A percentile compares a stretch with the other conserved stretches of the same genome.
phyloP scores from a whole-genome alignment of 2,888 invertebrate genomes.

The Baccha elongata region DNA sequence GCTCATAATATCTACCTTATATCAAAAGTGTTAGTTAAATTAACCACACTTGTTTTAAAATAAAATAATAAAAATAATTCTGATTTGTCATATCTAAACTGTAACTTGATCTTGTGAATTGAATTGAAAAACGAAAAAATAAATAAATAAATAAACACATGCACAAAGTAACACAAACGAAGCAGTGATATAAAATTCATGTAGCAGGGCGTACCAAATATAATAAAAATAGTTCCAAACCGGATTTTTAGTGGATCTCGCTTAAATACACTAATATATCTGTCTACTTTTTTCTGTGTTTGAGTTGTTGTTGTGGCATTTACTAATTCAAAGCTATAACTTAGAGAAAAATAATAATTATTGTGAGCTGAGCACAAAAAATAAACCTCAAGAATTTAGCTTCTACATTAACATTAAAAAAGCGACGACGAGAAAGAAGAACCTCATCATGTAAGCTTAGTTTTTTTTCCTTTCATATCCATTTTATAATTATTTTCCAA shows the following conservation, averaged over 20 bases:
- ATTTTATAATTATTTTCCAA: too few species aligned
- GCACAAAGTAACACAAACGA: background rate
- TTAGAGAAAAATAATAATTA: too few species aligned
- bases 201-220: background rate
- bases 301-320: too few species aligned
- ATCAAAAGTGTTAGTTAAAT: background rate
- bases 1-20: background rate
- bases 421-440: too few species aligned
- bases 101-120: slow-evolving; percentile 15
- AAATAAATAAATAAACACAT: slow-evolving; percentile 6
- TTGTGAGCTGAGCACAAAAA: too few species aligned
- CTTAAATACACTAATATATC: slow-evolving; percentile 13
- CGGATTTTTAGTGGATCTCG: slow-evolving; percentile 43
- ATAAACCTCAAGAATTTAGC: too few species aligned
- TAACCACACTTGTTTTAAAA: too few species aligned
- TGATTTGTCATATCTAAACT: background rate
- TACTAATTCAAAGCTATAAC: too few species aligned
- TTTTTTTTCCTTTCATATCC: too few species aligned
- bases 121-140: too few species aligned
- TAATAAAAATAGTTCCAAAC: slow-evolving; percentile 15
- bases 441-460: too few species aligned
- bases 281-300: slow-evolving; percentile 8
- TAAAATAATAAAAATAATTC: background rate
- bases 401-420: too few species aligned
- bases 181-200: background rate